A percentile compares a stretch with the other conserved stretches of the same genome.
Evolutionary conservation across 2,888 invertebrate genomes (phyloP).

Genomic region (Seira musarum): DNA sequence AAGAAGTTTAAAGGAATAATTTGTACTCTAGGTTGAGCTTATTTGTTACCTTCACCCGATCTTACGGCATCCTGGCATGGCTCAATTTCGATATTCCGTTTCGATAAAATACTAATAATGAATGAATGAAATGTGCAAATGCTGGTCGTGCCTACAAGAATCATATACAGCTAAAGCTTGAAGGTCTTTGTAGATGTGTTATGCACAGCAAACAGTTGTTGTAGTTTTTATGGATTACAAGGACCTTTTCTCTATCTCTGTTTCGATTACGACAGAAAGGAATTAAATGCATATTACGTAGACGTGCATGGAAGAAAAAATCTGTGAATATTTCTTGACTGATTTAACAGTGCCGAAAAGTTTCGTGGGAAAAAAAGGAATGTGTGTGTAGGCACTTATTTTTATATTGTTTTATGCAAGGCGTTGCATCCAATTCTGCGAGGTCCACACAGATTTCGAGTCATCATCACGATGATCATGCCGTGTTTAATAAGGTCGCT

Average conservation of each 20-base stretch:
- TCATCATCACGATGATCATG: constrained; percentile 7
- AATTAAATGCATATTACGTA: constrained; percentile 5
- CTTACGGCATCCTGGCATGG: neutral
- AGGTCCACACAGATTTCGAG: constrained; percentile 13
- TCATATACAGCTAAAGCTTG: constrained; percentile 10
- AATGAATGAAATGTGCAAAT: constrained; percentile 18
- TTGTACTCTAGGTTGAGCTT: neutral
- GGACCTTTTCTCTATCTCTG: constrained; percentile 2
- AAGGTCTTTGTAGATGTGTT: constrained; percentile 14
- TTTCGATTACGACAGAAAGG: constrained; percentile 11
- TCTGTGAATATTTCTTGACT: constrained; percentile 14
- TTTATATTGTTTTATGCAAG: constrained; percentile 1
- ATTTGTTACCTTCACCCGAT: constrained; percentile 16
- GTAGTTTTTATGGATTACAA: constrained; percentile 12
- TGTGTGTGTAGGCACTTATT: neutral
- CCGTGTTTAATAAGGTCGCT: constrained; percentile 16
- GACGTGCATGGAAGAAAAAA: neutral
- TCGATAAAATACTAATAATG: too few species aligned
- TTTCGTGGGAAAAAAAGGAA: too few species aligned
- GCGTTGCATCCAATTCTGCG: constrained; percentile 6
- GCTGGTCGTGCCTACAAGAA: neutral
- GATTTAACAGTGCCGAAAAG: neutral
- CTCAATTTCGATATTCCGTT: constrained; percentile 13
- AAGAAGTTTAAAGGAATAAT: neutral
- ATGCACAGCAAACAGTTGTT: neutral